Percentiles rank a stretch among this genome's conserved stretches.
These are phyloP conservation scores for Drosophila chauvacae DNA, from an alignment of 1,140 invertebrate species.

Conservation along the genomic window DNA sequence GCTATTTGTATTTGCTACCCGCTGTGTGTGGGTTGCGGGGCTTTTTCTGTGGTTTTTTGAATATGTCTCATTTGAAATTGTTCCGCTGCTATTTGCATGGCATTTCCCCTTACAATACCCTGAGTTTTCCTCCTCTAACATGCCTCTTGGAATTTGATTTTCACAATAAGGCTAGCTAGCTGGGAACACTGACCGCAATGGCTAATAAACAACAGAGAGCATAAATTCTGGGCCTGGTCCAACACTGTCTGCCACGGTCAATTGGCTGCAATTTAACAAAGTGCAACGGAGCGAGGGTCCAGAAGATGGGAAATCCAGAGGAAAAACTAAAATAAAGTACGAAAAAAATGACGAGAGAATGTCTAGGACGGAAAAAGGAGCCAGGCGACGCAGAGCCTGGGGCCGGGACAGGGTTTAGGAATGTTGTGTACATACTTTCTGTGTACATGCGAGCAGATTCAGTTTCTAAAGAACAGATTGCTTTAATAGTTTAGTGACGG, in stretches of 20 bases:
- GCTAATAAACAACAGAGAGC: slow-evolving; percentile 78
- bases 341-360: slow-evolving; percentile 47
- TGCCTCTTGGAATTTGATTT: slow-evolving; percentile 69
- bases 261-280: slow-evolving; percentile 84
- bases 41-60: slow-evolving; percentile 70
- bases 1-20: slow-evolving; percentile 69
- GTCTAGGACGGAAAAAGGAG: slow-evolving; percentile 21
- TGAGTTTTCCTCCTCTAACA: neutral
- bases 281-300: slow-evolving; percentile 71
- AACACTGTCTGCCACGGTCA: slow-evolving; percentile 59
- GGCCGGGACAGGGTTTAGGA: neutral
- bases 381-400: slow-evolving; percentile 7
- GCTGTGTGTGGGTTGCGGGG: slow-evolving; percentile 40
- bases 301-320: slow-evolving; percentile 37
- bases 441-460: slow-evolving; percentile 19
- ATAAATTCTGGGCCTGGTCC: slow-evolving; percentile 59
- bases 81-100: slow-evolving; percentile 69
- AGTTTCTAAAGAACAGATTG: slow-evolving; percentile 32
- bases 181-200: slow-evolving; percentile 69
- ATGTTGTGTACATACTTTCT: slow-evolving; percentile 34
- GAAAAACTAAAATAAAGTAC: slow-evolving; percentile 34
- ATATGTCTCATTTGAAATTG: slow-evolving; percentile 81
- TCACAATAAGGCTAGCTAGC: slow-evolving; percentile 22
- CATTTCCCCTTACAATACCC: slow-evolving; percentile 32
- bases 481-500: slow-evolving; percentile 40